Evolutionary conservation across 2,888 invertebrate genomes (phyloP), one percentile per base, ranked within the genome.

Genomic region (Deladenus siricidicola): DNA sequence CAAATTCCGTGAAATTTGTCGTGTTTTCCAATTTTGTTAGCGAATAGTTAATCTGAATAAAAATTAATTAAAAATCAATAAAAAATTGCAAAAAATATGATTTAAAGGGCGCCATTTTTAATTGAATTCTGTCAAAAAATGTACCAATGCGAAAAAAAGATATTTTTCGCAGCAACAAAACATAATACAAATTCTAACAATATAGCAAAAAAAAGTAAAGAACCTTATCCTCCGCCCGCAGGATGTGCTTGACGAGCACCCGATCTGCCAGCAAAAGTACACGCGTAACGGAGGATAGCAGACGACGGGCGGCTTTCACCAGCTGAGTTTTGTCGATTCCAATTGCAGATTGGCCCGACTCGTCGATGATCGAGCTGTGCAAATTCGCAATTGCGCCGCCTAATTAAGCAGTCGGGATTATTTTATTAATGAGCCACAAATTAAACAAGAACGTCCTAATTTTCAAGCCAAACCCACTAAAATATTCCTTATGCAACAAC

Each of bases 181-280:
- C 26, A 10, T 19, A 3, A 29, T 21, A 14, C 26, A 50, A 1
- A 19, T 21, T 19, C 6, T 2, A 2, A 19, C 21, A 50, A 2
- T 24, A 24, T 21, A 4, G n/a, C 26, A 24, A 50, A 1, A 3
- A 24, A 42, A 2, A 10, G 3, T 8, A 42, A 39, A 51, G 14
- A 80, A 90, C 90, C 86, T 93, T 93, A 81, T 94, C 92, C 83
- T 94, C 94, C 60, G 92, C 90, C 64, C 89, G 85, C 52, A 98
- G 84, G 57, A 98, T 85, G 81, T 98, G 93, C 78, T 93, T 90
- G 60, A 98, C 93, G 52, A 96, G 90, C 62, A 96, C 92, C 80
- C 92, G 89, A 83, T 98, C 98, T 14, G 96, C 96, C 72, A 98
- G 84, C 61, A 98, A 85, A 57, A 98, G 85, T 58, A 98, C 94